Evolutionary conservation across 1,140 invertebrate genomes (phyloP).

Genomic region (Dreissena polymorpha): DNA sequence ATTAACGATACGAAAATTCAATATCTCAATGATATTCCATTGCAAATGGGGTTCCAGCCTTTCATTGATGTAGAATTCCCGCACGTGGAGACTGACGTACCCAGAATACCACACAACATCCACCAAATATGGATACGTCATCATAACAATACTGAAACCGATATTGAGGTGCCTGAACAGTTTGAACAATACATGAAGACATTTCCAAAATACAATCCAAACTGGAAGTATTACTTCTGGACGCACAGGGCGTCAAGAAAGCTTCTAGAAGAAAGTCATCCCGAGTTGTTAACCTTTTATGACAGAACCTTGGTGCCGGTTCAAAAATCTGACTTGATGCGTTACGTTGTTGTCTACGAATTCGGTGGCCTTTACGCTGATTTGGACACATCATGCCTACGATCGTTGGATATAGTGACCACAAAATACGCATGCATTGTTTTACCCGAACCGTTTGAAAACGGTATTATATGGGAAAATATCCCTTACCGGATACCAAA

Average conservation of each 20-base stretch:
- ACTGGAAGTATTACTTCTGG: slow-evolving; percentile 74
- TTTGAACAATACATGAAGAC: slow-evolving; percentile 61
- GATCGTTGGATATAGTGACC: slow-evolving; percentile 59
- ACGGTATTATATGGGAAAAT: slow-evolving; percentile 60
- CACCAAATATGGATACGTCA: slow-evolving; percentile 71
- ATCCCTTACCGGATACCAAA: slow-evolving; percentile 66
- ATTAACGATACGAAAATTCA: no score
- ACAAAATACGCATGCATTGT: slow-evolving; percentile 69
- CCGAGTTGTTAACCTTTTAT: slow-evolving; percentile 61
- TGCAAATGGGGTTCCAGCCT: slow-evolving; percentile 11
- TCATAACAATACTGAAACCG: neutral
- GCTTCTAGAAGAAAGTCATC: slow-evolving; percentile 62
- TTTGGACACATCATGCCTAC: slow-evolving; percentile 68
- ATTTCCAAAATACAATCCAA: slow-evolving; percentile 64
- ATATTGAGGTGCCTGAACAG: slow-evolving; percentile 52
- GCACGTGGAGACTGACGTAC: neutral
- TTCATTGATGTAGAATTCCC: slow-evolving; percentile 54
- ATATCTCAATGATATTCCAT: no score
- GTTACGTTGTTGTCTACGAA: slow-evolving; percentile 71
- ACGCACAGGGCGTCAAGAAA: slow-evolving; percentile 65
- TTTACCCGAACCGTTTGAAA: slow-evolving; percentile 69
- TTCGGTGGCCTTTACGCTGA: slow-evolving; percentile 73
- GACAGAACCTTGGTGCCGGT: slow-evolving; percentile 53
- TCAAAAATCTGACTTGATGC: slow-evolving; percentile 52
- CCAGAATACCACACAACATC: slow-evolving; percentile 68